phyloP scores from a whole-genome alignment of 1,140 invertebrate species.

The Andricus grossulariae region DNA sequence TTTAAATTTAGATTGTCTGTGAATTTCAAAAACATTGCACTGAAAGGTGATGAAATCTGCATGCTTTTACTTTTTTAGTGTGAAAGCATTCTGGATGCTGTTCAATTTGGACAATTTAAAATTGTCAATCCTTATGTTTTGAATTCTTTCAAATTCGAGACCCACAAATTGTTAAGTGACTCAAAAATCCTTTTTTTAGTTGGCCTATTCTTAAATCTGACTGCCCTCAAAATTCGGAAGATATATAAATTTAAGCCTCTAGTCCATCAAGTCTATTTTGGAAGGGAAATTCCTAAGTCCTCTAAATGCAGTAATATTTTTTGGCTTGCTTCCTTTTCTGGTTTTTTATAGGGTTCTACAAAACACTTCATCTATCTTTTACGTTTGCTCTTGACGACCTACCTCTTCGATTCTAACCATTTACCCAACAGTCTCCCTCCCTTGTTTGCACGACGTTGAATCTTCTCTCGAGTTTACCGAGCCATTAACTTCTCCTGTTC shows the following conservation, averaged over 20 bases:
- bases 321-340: neutral
- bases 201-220: neutral
- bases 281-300: neutral
- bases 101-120: slow-evolving; percentile 6
- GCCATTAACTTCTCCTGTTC: slow-evolving; percentile 40
- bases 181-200: neutral
- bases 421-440: slow-evolving; percentile 35
- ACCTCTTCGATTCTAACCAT: slow-evolving; percentile 21
- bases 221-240: neutral
- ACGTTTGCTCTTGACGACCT: neutral
- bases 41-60: neutral
- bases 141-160: slow-evolving; percentile 3
- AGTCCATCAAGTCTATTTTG: neutral
- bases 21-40: too few species aligned
- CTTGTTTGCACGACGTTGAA: slow-evolving; percentile 42
- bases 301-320: neutral
- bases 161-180: neutral
- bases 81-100: neutral
- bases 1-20: too few species aligned
- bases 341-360: neutral
- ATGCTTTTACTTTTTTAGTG: neutral
- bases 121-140: slow-evolving; percentile 2
- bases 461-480: slow-evolving; percentile 40
- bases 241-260: neutral
- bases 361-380: neutral